Percentiles rank a stretch among this genome's conserved stretches.
These are phyloP conservation scores for Tokudaia muenninki DNA, from an alignment of 2,797 vertebrate species.

Conservation along the genomic window DNA sequence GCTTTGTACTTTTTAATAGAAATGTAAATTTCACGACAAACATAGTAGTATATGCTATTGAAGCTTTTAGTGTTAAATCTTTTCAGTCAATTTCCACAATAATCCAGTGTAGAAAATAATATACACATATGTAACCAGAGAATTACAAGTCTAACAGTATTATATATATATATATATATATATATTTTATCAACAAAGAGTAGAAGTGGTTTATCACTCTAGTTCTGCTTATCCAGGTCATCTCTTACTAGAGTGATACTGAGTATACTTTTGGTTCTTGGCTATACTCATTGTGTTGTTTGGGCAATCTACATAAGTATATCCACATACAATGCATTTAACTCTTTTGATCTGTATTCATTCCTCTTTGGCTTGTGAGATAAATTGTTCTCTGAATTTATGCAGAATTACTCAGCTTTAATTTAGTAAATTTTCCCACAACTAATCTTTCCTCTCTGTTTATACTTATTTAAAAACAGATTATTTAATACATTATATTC, in stretches of 20 bases:
- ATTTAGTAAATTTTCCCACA: neutral
- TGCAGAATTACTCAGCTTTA: neutral
- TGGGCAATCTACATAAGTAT: neutral
- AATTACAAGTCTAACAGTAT: neutral
- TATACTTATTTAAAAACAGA: neutral
- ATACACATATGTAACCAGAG: neutral
- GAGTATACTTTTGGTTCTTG: neutral
- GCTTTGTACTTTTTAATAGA: neutral
- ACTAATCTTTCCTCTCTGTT: neutral
- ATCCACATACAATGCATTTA: neutral
- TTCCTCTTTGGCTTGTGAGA: neutral
- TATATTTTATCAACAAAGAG: neutral
- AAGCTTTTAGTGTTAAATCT: neutral
- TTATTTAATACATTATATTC: neutral
- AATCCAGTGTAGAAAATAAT: neutral
- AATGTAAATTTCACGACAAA: slow-evolving; percentile 23
- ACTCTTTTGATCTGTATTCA: neutral
- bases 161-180: neutral
- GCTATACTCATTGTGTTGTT: neutral
- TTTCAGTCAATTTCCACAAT: slow-evolving; percentile 47
- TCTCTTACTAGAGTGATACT: neutral
- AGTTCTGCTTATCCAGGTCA: neutral
- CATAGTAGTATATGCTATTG: neutral
- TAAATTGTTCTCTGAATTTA: neutral
- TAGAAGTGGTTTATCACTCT: neutral